Evolutionary conservation across 2,797 vertebrate species (phyloP), one percentile per base, ranked within the genome.

Genomic region (Margarornis squamiger): DNA sequence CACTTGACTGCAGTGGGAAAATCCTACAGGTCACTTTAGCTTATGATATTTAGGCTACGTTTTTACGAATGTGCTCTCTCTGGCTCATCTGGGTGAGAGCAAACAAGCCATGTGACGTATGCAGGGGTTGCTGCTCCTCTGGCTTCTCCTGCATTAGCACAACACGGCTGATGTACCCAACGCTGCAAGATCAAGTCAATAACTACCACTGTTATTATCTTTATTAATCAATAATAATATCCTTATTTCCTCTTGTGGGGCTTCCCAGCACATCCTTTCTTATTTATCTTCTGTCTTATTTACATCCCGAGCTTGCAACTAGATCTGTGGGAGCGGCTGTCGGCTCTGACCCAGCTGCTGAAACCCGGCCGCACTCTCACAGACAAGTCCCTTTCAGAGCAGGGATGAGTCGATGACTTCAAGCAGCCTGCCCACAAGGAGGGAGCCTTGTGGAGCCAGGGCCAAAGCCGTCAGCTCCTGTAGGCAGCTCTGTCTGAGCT

Each of bases 201-300:
- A 92, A 61, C 67, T 77, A 39, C 80, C 74, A 65, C 3, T 61
- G 83, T 45, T 86, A 82, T 79, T 88, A 87, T 66, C 71, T 82
- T 87, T 74, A 93, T 82, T 87, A 87, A 96, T 95, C 91, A 82
- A 86, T 87, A 95, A 55, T 67, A 92, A 93, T 66, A 78, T 45
- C 71, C 57, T 83, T 93, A 85, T 92, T 92, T 89, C 71, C 67
- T 77, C 77, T 68, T 77, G 38, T 41, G 76, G 80, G 80, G 77
- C 59, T 94, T 88, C 61, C 77, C 80, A 95, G 67, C 24, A 54
- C 24, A 87, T 79, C 74, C 54, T 65, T 85, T 88, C 57, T 52
- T 89, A 55, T 90, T 92, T 86, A 84, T 70, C 22, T 48, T 78
- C 67, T 78, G 34, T 66, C 72, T 92, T 80, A 92, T 91, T 93